Evolutionary conservation across 1,140 invertebrate genomes (phyloP).

Genomic region (Drosophila grimshawi): DNA sequence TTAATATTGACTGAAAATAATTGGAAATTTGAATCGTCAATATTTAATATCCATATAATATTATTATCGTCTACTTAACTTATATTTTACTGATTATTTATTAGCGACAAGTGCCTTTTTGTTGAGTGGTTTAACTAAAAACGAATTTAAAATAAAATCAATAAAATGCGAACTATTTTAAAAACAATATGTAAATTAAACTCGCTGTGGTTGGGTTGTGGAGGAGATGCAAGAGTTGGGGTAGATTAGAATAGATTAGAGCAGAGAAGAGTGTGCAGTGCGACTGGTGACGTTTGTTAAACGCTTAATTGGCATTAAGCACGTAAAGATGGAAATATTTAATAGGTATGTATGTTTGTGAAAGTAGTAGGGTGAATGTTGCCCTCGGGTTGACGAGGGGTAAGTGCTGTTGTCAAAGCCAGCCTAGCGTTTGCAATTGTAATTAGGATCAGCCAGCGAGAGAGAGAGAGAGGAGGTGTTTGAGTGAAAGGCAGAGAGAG

Average conservation of each 20-base stretch:
- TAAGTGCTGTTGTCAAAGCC: conserved; percentile 61
- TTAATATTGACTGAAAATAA: too few species aligned
- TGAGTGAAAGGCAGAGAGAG: too few species aligned
- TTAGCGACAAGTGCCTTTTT: background rate
- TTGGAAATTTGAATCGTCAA: too few species aligned
- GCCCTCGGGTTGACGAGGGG: conserved; percentile 43
- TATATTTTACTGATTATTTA: too few species aligned
- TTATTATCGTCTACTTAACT: too few species aligned
- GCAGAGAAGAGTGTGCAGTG: background rate
- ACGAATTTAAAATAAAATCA: conserved; percentile 61
- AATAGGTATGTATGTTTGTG: background rate
- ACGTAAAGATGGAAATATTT: conserved; percentile 50
- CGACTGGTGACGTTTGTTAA: conserved; percentile 51
- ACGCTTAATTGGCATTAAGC: conserved; percentile 79
- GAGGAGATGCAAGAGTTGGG: conserved; percentile 3
- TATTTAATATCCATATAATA: too few species aligned
- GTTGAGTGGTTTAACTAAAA: conserved; percentile 11
- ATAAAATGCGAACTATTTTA: conserved; percentile 67
- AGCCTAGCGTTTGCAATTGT: conserved; percentile 68
- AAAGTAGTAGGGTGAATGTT: background rate
- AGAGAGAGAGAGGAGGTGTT: conserved; percentile 5
- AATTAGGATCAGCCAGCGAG: conserved; percentile 56
- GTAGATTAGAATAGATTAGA: background rate
- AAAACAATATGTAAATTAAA: conserved; percentile 63
- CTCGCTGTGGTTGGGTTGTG: background rate